Percentiles rank a stretch among this genome's conserved stretches.
Conservation (phyloP, 2,113 vertebrate species). For the Seriola rivoliana region DNA sequence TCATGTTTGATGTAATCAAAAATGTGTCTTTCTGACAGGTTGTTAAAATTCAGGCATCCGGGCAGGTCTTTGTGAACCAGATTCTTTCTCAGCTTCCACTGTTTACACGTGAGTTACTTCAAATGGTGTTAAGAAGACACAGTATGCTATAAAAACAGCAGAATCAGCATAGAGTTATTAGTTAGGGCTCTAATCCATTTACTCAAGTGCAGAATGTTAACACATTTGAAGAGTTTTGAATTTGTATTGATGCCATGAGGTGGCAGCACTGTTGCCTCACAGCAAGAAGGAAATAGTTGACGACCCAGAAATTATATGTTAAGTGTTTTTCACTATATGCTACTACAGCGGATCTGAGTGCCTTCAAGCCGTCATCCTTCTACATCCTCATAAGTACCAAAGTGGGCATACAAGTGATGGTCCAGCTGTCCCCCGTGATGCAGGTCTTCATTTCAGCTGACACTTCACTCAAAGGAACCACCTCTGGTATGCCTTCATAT, state of each 20-base stretch:
- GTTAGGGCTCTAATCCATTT: neutral
- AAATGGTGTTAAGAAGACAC: neutral
- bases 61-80: slow-evolving; percentile 87
- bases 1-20: slow-evolving; percentile 1
- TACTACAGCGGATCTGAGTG: slow-evolving; percentile 85
- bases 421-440: slow-evolving; percentile 91
- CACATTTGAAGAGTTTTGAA: neutral
- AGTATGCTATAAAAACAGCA: neutral
- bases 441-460: slow-evolving; percentile 87
- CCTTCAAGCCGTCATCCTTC: slow-evolving; percentile 90
- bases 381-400: slow-evolving; percentile 85
- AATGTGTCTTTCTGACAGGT: slow-evolving; percentile 78
- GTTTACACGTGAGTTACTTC: slow-evolving; percentile 83
- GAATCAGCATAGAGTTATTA: neutral
- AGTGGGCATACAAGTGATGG: slow-evolving; percentile 85
- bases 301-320: neutral
- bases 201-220: neutral
- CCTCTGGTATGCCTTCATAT: slow-evolving; percentile 84
- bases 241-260: neutral
- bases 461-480: slow-evolving; percentile 80
- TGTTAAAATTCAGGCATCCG: slow-evolving; percentile 84
- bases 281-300: neutral
- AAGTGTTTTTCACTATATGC: neutral
- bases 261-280: too few species aligned
- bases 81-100: slow-evolving; percentile 89